A percentile compares a stretch with the other conserved stretches of the same genome.
Conservation (phyloP, 2,113 vertebrate species). For the Morphnarchus princeps region DNA sequence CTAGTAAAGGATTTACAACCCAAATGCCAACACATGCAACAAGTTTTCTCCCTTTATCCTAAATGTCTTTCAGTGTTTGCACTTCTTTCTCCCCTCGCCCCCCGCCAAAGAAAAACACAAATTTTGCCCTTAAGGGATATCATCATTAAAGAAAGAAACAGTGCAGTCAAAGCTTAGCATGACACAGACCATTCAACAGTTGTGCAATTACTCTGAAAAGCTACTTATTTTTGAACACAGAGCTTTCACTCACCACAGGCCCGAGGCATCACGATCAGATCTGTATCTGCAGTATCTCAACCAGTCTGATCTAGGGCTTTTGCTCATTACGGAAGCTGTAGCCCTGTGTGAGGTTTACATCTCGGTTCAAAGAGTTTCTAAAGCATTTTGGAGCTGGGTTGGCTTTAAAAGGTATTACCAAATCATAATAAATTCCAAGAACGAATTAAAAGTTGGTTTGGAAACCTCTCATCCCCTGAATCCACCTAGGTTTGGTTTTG, state of each 20-base stretch:
- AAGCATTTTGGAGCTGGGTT: neutral
- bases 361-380: neutral
- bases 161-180: neutral
- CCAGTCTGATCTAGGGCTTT: neutral
- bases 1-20: neutral
- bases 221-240: slow-evolving; percentile 7
- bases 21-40: neutral
- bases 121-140: neutral
- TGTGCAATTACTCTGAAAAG: slow-evolving; percentile 39
- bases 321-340: neutral
- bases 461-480: neutral
- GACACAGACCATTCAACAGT: slow-evolving; percentile 24
- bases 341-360: neutral
- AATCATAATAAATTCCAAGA: neutral
- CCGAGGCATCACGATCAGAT: neutral
- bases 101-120: neutral
- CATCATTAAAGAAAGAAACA: slow-evolving; percentile 4
- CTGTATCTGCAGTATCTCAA: neutral
- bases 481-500: neutral
- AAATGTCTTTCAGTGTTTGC: neutral
- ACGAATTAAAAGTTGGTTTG: neutral
- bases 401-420: neutral
- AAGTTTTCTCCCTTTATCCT: neutral
- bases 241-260: slow-evolving; percentile 25
- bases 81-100: neutral